These are phyloP conservation scores for Microtus ochrogaster DNA, from an alignment of 2,113 vertebrate species.

Conservation along the genomic window DNA sequence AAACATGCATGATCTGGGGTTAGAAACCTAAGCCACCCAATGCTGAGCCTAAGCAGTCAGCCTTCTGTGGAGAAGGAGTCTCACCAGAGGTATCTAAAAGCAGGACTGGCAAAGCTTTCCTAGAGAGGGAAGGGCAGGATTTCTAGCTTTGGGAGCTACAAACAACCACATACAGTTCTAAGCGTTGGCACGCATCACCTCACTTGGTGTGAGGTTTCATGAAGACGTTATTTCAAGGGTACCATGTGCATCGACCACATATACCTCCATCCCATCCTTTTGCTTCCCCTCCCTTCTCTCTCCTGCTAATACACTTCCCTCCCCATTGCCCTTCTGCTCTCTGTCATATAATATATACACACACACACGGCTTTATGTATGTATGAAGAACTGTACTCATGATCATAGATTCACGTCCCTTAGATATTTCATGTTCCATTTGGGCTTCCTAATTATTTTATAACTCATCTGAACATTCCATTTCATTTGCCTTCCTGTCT, in stretches of 20 bases:
- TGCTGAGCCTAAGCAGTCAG: fast-evolving
- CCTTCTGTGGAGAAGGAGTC: background rate
- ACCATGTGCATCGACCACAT: background rate
- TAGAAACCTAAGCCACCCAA: background rate
- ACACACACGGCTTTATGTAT: background rate
- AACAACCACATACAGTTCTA: background rate
- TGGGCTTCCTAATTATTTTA: background rate
- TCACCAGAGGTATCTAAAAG: background rate
- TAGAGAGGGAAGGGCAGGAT: background rate
- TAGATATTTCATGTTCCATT: background rate
- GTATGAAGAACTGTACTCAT: background rate
- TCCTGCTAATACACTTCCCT: background rate
- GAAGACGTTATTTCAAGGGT: background rate
- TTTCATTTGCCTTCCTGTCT: background rate
- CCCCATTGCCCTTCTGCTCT: background rate
- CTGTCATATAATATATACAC: background rate
- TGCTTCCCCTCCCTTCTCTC: background rate
- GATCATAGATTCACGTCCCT: background rate
- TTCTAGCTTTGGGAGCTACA: background rate
- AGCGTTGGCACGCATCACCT: too few species aligned
- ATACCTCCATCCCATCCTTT: too few species aligned
- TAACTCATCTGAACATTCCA: too few species aligned
- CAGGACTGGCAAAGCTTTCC: background rate
- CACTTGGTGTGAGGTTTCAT: too few species aligned
- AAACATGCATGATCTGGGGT: background rate